Conservation (phyloP, 2,888 invertebrate genomes). For the Heteromurus nitidus region DNA sequence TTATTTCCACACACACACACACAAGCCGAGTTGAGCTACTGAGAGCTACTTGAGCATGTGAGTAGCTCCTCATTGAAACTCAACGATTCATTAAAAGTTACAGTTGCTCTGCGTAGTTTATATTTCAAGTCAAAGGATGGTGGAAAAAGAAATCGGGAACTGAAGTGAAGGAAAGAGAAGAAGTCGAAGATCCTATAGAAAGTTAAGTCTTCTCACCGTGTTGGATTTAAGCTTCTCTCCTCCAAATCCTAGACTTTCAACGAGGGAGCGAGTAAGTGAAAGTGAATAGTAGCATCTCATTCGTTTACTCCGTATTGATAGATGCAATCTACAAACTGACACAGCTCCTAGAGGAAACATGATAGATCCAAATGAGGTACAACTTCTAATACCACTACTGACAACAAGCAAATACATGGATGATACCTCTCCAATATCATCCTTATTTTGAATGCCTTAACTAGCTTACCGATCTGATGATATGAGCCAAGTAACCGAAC, state of each 20-base stretch:
- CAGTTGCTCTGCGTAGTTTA: constrained; percentile 4
- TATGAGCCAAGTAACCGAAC: neutral
- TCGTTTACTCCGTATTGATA: neutral
- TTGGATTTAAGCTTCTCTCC: neutral
- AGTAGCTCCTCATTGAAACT: constrained; percentile 12
- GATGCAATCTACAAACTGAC: too few relatives aligned
- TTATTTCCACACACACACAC: neutral
- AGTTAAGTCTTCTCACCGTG: neutral
- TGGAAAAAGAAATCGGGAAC: neutral
- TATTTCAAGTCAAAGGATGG: neutral
- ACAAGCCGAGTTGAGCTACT: too few relatives aligned
- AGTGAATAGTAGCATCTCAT: neutral
- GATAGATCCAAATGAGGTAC: neutral
- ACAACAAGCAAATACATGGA: neutral
- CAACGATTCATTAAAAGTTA: constrained; percentile 36
- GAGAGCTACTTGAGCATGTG: constrained; percentile 11
- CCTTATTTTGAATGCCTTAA: constrained; percentile 2
- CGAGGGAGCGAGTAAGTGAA: neutral
- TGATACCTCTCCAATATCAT: neutral
- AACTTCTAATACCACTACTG: neutral
- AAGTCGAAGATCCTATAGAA: constrained; percentile 1
- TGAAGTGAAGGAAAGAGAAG: constrained; percentile 3
- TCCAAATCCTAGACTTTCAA: neutral
- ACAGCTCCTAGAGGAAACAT: neutral
- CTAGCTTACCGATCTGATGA: neutral